Conservation (phyloP, 2,888 invertebrate species). For the Nysson spinosus region DNA sequence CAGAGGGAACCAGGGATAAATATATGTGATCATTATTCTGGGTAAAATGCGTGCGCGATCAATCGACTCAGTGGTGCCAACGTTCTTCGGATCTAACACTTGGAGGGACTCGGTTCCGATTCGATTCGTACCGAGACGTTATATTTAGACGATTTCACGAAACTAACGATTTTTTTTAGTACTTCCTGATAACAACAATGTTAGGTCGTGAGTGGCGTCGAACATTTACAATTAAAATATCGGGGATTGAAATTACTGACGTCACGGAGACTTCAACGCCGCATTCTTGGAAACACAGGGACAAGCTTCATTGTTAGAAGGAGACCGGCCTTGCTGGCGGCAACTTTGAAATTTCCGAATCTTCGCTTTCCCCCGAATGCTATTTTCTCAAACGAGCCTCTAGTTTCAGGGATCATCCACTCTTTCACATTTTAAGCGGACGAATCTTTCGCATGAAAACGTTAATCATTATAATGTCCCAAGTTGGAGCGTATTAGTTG, state of each 20-base stretch:
- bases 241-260: conserved; percentile 50
- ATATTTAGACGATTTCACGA: not conserved
- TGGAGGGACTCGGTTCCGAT: no score
- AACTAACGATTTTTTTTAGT: no score
- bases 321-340: conserved; percentile 30
- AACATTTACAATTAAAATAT: conserved; percentile 8
- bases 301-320: conserved; percentile 35
- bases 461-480: no score
- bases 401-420: no score
- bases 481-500: no score
- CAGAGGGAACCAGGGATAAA: conserved; percentile 52
- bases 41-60: conserved; percentile 68
- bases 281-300: conserved; percentile 60
- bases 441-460: no score
- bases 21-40: conserved; percentile 63
- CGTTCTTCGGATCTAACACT: no score
- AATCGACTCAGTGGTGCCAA: conserved; percentile 70
- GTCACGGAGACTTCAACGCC: conserved; percentile 59
- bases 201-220: not conserved
- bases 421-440: no score
- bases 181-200: no score
- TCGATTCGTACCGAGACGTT: no score
- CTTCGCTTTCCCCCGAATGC: no score
- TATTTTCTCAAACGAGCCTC: no score
- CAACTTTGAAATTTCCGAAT: conserved; percentile 45